Base-by-base conservation (phyloP, 64 coral and sea anemone genomes). In the Pocillopora verrucosa region DNA sequence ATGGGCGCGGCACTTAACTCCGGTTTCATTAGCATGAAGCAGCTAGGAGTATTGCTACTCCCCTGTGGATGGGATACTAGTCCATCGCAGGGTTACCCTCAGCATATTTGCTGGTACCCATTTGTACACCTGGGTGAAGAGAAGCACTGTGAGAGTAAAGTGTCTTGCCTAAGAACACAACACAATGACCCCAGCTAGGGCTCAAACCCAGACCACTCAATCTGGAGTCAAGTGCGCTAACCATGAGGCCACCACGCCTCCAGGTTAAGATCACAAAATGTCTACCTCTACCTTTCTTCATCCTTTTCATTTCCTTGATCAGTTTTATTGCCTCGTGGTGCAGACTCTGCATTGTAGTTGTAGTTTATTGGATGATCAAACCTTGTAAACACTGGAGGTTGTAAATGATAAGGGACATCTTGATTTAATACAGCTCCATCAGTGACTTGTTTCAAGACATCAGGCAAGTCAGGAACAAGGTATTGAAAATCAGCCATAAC, bases 401-500 rank as follows among this genome's bases (percentile, higher is more conserved):
- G 93, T 6, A 99, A 56, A 25, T 95, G 93, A 19, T 91, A 73
- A 36, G 97, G 61, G 2, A 69, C 72, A 58, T 93, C 79, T 79
- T 80, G 72, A 5, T 87, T 87, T 11, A 99, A 86, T 9, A 88
- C n/a, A 63, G 95, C 94, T 26, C 74, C 74, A 56, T 92, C 94
- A 75, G 83, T 64, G 4, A 99, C 84, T 63, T 84, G 74, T 11
- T 83, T 57, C 4, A 99, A 78, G 76, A 94, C 60, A 34, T 95
- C 94, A 20, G 91, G 82, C 20, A 90, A 38, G 13, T 95, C 90
- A 62, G 86, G 88, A 36, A 75, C 80, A 15, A 99, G 82, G 58
- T 95, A 99, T 60, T 99, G 97, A 68, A 90, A 99, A 64, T 99
- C 97, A 68, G 91, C 87, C 79, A 95, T 45, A 24, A 80, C 72